Evolutionary conservation across 2,888 invertebrate genomes (phyloP).

Genomic region (Nephrotoma appendiculata): DNA sequence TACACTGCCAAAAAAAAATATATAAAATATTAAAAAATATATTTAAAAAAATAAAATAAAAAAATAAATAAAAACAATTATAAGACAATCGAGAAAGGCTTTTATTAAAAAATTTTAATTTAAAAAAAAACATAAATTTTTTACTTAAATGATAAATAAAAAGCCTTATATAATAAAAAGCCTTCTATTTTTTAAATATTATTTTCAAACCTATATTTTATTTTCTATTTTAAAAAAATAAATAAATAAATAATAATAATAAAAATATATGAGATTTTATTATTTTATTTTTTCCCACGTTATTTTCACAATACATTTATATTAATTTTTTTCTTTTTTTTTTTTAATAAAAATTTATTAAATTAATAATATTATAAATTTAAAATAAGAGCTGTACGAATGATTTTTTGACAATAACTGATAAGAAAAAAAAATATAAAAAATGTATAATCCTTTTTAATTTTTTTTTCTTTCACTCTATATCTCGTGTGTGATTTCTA

Average conservation of each 20-base stretch:
- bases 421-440: constrained; percentile 10
- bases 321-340: background rate
- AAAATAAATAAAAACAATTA: background rate
- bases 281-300: background rate
- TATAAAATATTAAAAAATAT: background rate
- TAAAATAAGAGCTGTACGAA: constrained; percentile 15
- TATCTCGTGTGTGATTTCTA: background rate
- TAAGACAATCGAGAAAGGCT: background rate
- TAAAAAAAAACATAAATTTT: background rate
- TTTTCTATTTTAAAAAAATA: background rate
- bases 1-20: background rate
- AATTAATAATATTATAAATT: background rate
- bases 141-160: background rate
- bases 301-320: background rate
- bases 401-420: constrained; percentile 18
- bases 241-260: too few relatives aligned
- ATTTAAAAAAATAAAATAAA: background rate
- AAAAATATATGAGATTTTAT: background rate
- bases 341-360: background rate
- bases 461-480: background rate
- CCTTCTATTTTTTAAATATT: background rate
- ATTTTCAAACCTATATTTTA: background rate
- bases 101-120: background rate
- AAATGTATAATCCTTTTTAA: background rate
- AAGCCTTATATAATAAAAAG: background rate